Conservation (phyloP, 2,797 vertebrate genomes). For the Trachurus trachurus region DNA sequence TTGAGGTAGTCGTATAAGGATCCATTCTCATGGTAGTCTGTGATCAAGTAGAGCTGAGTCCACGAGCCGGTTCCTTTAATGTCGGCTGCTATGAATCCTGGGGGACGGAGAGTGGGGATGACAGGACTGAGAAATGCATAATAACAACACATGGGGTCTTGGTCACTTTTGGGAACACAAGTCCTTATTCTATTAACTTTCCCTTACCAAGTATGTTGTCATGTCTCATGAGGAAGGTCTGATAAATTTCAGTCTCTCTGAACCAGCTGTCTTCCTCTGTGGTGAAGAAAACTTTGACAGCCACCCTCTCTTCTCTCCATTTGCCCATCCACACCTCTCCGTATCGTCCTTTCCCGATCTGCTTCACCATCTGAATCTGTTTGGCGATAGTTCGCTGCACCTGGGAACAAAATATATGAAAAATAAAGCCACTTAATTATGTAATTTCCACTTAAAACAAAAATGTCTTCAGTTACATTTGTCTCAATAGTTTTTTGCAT, state of each 20-base stretch:
- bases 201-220: constrained; percentile 95
- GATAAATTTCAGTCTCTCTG: constrained; percentile 98
- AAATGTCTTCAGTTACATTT: background rate
- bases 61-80: constrained; percentile 98
- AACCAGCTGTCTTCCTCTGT: constrained; percentile 99
- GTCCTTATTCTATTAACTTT: background rate
- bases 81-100: constrained; percentile 98
- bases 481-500: background rate
- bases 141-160: background rate
- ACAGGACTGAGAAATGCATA: constrained; percentile 2
- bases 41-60: constrained; percentile 98
- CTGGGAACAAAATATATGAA: constrained; percentile 70
- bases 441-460: background rate
- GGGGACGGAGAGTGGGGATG: background rate
- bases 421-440: background rate
- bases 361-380: constrained; percentile 99
- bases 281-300: constrained; percentile 98
- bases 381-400: constrained; percentile 98
- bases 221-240: constrained; percentile 98
- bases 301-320: constrained; percentile 96
- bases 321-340: constrained; percentile 99
- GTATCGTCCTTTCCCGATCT: constrained; percentile 98
- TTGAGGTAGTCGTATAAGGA: constrained; percentile 97
- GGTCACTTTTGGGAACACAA: background rate
- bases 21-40: constrained; percentile 97